A percentile compares a stretch with the other conserved stretches of the same genome.
phyloP scores from a whole-genome alignment of 2,113 vertebrate species.

The Charina bottae region DNA sequence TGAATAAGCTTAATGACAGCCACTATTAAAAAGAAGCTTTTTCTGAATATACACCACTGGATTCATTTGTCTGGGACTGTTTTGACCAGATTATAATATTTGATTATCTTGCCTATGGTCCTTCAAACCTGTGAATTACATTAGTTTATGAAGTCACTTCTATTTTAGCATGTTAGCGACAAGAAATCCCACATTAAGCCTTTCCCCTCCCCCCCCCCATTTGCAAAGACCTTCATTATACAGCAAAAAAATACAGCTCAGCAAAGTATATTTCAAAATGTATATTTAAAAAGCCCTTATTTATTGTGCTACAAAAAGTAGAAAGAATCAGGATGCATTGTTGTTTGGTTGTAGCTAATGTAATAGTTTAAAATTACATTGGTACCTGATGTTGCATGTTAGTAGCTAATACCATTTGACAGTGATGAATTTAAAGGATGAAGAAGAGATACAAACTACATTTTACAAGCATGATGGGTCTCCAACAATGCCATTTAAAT shows the following conservation, averaged over 20 bases:
- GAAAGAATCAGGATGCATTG: constrained; percentile 77
- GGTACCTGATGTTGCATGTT: constrained; percentile 83
- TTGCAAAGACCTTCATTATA: constrained; percentile 46
- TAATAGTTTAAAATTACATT: constrained; percentile 83
- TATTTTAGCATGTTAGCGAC: constrained; percentile 56
- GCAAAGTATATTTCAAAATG: constrained; percentile 58
- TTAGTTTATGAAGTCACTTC: constrained; percentile 69
- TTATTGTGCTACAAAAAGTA: constrained; percentile 63
- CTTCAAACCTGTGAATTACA: constrained; percentile 64
- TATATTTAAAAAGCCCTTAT: constrained; percentile 60
- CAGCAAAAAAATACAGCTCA: constrained; percentile 46
- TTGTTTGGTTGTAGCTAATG: constrained; percentile 76
- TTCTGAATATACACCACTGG: constrained; percentile 9
- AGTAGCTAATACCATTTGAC: constrained; percentile 81
- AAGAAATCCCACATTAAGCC: constrained; percentile 63
- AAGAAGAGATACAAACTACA: constrained; percentile 84
- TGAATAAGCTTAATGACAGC: constrained; percentile 52
- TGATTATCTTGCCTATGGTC: constrained; percentile 60
- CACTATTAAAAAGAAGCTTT: constrained; percentile 48
- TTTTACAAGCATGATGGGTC: constrained; percentile 96
- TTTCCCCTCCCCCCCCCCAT: constrained; percentile 23
- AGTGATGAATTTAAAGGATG: constrained; percentile 85
- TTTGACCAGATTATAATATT: constrained; percentile 67
- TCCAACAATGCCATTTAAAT: constrained; percentile 95
- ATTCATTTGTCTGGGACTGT: constrained; percentile 62